These are phyloP conservation scores for Dascyllus trimaculatus DNA, from an alignment of 2,113 vertebrate species.

Conservation along the genomic window DNA sequence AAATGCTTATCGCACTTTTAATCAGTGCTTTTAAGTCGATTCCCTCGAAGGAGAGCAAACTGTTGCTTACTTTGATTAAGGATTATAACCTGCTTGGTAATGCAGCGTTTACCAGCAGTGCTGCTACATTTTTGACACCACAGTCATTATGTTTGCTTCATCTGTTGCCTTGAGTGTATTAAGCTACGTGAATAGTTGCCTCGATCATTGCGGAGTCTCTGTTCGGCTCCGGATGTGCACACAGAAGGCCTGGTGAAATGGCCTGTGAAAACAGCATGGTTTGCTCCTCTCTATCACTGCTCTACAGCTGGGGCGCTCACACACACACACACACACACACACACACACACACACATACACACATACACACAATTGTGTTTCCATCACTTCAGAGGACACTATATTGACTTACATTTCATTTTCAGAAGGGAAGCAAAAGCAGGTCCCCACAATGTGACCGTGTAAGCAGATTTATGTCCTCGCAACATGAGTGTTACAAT, in stretches of 20 bases:
- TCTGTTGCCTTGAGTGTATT: conserved; percentile 35
- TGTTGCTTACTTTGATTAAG: background rate
- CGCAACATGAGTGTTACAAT: background rate
- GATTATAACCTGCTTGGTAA: background rate
- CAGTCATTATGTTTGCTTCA: conserved; percentile 10
- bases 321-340: background rate
- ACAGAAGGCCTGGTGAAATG: conserved; percentile 60
- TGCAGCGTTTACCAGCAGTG: background rate
- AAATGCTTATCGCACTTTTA: background rate
- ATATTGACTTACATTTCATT: conserved; percentile 14
- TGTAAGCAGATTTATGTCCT: conserved; percentile 29
- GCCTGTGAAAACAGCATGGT: conserved; percentile 61
- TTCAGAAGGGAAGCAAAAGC: conserved; percentile 21
- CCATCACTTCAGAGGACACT: conserved; percentile 11
- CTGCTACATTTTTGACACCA: background rate
- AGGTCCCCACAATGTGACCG: background rate
- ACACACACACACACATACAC: background rate
- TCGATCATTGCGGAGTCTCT: conserved; percentile 17
- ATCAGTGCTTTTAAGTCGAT: background rate
- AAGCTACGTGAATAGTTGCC: conserved; percentile 26
- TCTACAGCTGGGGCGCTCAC: conserved; percentile 45
- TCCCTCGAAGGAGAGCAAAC: background rate
- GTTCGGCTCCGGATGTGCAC: conserved; percentile 30
- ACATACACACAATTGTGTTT: background rate
- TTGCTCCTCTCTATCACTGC: conserved; percentile 50